phyloP scores from a whole-genome alignment of 2,797 vertebrate species.

The Vipera ursinii region DNA sequence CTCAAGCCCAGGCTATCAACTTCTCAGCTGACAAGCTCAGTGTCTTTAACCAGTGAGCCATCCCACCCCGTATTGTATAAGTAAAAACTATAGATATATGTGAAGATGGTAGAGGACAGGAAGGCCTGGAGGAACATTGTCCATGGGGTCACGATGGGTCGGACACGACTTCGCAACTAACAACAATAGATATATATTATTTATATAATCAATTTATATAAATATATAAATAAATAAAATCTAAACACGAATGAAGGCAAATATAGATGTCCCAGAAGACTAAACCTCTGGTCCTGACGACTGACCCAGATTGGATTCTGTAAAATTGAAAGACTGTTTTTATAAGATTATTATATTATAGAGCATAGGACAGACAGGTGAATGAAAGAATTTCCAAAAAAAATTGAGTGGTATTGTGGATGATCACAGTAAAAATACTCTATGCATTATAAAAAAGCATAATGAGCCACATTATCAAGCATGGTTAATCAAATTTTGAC shows the following conservation, averaged over 20 bases:
- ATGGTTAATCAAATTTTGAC: not conserved
- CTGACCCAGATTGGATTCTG: not conserved
- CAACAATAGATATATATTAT: not conserved
- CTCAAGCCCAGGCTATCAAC: not conserved
- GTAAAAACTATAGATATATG: not conserved
- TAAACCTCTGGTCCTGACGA: not conserved
- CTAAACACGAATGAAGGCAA: not conserved
- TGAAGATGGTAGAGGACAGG: no score
- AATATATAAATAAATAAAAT: conserved; percentile 28
- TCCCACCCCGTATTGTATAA: not conserved
- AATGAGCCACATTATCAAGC: not conserved
- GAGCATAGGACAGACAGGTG: not conserved
- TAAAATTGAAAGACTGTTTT: conserved; percentile 5
- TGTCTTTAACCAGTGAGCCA: not conserved
- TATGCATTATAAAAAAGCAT: not conserved
- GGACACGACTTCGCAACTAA: no score
- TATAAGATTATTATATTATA: not conserved
- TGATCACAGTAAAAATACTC: not conserved
- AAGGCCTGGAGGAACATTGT: no score
- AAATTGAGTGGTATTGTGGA: not conserved
- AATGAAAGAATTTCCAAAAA: conserved; percentile 1
- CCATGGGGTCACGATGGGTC: no score
- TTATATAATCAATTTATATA: not conserved
- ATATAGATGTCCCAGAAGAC: not conserved
- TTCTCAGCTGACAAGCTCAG: not conserved